Conservation (phyloP, 2,888 invertebrate species). For the Hypercompe scribonia region DNA sequence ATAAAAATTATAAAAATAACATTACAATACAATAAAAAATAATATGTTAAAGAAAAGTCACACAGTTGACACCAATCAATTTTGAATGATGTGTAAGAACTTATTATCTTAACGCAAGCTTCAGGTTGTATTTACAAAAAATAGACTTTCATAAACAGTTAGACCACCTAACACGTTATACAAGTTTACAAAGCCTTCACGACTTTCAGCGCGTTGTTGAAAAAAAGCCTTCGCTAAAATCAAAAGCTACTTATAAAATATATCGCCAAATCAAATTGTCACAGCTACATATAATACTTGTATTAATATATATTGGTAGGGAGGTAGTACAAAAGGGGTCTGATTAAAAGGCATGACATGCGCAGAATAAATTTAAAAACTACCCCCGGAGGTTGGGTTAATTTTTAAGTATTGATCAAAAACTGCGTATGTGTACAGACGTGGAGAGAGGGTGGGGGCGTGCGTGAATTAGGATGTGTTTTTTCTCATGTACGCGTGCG, state of each 20-base stretch:
- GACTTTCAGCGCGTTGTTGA: background rate
- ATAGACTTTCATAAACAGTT: background rate
- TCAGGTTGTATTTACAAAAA: background rate
- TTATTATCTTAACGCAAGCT: background rate
- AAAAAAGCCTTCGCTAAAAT: background rate
- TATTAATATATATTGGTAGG: slow-evolving; percentile 59
- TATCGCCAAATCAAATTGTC: slow-evolving; percentile 56
- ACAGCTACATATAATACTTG: slow-evolving; percentile 57
- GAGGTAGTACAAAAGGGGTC: slow-evolving; percentile 73
- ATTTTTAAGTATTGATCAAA: slow-evolving; percentile 87
- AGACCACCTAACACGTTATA: background rate
- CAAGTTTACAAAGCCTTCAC: background rate
- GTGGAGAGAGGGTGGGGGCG: slow-evolving; percentile 48
- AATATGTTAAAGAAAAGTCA: background rate
- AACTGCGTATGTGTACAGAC: slow-evolving; percentile 76
- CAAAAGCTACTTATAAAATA: slow-evolving; percentile 50
- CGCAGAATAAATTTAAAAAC: slow-evolving; percentile 86
- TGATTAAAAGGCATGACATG: slow-evolving; percentile 87
- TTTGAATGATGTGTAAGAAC: background rate
- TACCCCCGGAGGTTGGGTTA: slow-evolving; percentile 82
- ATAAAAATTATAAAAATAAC: no score
- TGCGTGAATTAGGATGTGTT: slow-evolving; percentile 79
- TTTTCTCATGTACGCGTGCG: slow-evolving; percentile 59
- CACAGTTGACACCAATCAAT: background rate
- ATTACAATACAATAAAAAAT: no score